Base-by-base conservation (phyloP, 1,140 invertebrate genomes). In the Sipha flava region DNA sequence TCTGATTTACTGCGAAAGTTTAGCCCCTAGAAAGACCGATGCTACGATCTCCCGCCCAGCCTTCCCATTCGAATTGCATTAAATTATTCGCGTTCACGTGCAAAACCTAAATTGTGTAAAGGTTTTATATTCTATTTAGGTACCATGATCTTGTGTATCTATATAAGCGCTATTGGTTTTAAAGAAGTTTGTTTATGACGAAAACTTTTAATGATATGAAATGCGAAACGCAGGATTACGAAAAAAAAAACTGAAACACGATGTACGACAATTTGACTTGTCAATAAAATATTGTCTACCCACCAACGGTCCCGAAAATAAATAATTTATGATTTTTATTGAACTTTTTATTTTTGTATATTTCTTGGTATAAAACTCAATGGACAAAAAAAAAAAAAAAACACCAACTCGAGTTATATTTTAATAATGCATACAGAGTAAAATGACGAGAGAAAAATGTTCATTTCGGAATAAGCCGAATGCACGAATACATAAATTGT, bases 151-250 rank as follows among this genome's bases (percentile, higher is more conserved):
- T 7, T 45, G 66, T 29, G 43, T 70, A 26, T 47, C 23, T 23
- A 45, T 4, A 18, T 49, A 47, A 26, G 43, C 23, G 21, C n/a
- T 70, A 45, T 70, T 49, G 66, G 40, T 70, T 40, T 66, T 16
- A 70, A 47, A 70, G 23, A 23, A 47, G 43, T 70, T 70, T 70
- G 43, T 70, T 70, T 47, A 47, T 23, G 23, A 70, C 14, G 23
- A 29, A 70, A 70, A 70, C 66, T 70, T 70, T 70, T 70, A 70
- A 70, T 70, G 66, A 70, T 70, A 70, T 29, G 21, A 70, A 47
- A 43, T 47, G 43, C 10, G 26, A 70, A 43, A 47, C 40, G 66
- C 3, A 43, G 21, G 31, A 68, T 26, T 40, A 43, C 10, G 5
- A 14, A 40, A 40, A 70, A 7, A 31, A 40, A 45, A 7, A 45